These are phyloP conservation scores for Thripadectes ignobilis DNA, from an alignment of 2,797 vertebrate genomes.

Conservation along the genomic window DNA sequence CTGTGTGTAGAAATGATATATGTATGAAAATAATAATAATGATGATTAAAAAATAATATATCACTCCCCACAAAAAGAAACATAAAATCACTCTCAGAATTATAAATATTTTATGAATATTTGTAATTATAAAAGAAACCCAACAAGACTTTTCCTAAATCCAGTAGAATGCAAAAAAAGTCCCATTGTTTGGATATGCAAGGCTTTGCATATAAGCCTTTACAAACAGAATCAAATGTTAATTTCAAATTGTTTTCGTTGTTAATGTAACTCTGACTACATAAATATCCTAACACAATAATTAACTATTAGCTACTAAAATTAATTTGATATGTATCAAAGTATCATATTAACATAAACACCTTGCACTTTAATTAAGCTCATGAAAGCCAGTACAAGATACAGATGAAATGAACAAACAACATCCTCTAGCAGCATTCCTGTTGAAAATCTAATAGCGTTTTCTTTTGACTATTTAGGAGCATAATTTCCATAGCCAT, in stretches of 20 bases:
- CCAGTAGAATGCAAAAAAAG: not conserved
- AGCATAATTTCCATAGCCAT: not conserved
- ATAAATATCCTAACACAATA: not conserved
- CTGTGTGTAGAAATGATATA: not conserved
- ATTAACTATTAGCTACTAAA: not conserved
- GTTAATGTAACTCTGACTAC: not conserved
- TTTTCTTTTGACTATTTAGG: not conserved
- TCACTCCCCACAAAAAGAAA: rapidly evolving
- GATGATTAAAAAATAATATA: too few relatives aligned
- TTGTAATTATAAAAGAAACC: not conserved
- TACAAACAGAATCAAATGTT: not conserved
- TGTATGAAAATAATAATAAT: not conserved
- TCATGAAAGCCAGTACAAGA: not conserved
- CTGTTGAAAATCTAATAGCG: not conserved
- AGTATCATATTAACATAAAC: not conserved
- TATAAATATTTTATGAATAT: not conserved
- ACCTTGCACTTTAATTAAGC: slow-evolving; percentile 2
- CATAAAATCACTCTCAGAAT: not conserved
- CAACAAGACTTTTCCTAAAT: not conserved
- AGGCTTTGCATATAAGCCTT: not conserved
- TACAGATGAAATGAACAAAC: slow-evolving; percentile 9
- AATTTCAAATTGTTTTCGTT: not conserved
- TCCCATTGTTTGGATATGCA: not conserved
- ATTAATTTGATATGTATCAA: not conserved
- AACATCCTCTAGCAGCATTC: not conserved